Evolutionary conservation across 2,888 invertebrate species (phyloP), one percentile per base, ranked within the genome.

Genomic region (Melanostoma scalare): DNA sequence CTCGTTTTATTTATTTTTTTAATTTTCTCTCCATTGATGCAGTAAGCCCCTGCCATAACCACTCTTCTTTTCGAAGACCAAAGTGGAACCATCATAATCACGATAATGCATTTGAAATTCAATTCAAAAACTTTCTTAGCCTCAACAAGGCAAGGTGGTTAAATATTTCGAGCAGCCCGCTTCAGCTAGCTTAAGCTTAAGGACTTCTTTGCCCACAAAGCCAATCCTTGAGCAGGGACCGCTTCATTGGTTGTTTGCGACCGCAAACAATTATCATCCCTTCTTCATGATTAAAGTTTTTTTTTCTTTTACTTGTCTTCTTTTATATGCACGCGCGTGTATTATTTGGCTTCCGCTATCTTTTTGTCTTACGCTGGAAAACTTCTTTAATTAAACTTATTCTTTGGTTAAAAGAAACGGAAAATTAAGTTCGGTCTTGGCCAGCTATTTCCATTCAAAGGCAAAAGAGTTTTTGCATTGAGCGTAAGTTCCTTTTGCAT

Each of bases 321-420:
- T 78, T 79, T 84, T 75, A 65, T 75, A 74, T 78, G 69, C 58
- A 69, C 52, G 71, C 78, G 74, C 63, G 61, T 53, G 84, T 55
- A 65, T 78, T 84, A 74, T 78, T 84, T 61, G 65, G 79, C 55
- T 71, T 67, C 74, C 50, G 71, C 20, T 61, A 76, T 81, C 67
- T 58, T 52, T 79, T 74, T 79, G 73, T 84, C 74, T 67, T 71
- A 35, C 60, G 56, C 53, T 42, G 35, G 50, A 78, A 84, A 84
- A 84, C 84, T 84, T 84, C 84, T 84, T 84, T 84, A 84, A 84
- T 84, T 84, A 84, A 84, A 84, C 84, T 84, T 84, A 84, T 84
- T 74, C 79, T 55, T 71, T 36, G 72, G 82, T 68, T 48, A 82
- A 82, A 82, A 69, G 73, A 77, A 82, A 77, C 46, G 73, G 63